These are phyloP conservation scores for Molossus alvarezi DNA, from an alignment of 2,797 vertebrate species.

Conservation along the genomic window DNA sequence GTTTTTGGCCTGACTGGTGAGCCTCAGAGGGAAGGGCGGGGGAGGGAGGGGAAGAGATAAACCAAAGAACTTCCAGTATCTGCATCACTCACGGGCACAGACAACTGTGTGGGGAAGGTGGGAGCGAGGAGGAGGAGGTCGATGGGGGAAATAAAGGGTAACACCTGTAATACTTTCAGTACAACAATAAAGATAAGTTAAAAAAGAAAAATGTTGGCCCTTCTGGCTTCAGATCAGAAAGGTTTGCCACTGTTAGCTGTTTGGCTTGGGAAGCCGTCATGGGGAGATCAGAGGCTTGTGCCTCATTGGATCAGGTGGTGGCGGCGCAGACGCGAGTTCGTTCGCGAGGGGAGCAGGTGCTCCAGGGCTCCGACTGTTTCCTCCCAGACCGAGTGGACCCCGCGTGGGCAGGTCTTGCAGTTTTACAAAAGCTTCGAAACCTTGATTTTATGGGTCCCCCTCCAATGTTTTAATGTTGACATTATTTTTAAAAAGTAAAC, in stretches of 20 bases:
- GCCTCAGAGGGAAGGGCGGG: no score
- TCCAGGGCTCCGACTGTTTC: no score
- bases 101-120: no score
- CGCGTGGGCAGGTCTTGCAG: not conserved
- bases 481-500: not conserved
- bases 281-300: not conserved
- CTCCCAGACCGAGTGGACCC: not conserved
- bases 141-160: no score
- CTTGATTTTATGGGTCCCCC: not conserved
- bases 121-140: no score
- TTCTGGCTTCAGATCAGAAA: not conserved
- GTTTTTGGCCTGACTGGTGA: not conserved
- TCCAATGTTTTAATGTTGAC: not conserved
- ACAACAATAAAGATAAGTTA: no score
- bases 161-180: no score
- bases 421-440: constrained; percentile 10
- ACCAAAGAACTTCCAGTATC: no score
- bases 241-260: not conserved
- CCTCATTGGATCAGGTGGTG: not conserved
- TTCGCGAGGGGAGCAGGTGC: not conserved
- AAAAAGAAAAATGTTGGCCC: no score
- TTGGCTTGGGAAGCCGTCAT: not conserved
- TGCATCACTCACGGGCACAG: no score
- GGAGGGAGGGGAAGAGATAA: no score
- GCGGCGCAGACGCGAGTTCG: fast-evolving